These are phyloP conservation scores for Toxotes chatareus DNA, from an alignment of 2,113 vertebrate genomes.

Conservation along the genomic window DNA sequence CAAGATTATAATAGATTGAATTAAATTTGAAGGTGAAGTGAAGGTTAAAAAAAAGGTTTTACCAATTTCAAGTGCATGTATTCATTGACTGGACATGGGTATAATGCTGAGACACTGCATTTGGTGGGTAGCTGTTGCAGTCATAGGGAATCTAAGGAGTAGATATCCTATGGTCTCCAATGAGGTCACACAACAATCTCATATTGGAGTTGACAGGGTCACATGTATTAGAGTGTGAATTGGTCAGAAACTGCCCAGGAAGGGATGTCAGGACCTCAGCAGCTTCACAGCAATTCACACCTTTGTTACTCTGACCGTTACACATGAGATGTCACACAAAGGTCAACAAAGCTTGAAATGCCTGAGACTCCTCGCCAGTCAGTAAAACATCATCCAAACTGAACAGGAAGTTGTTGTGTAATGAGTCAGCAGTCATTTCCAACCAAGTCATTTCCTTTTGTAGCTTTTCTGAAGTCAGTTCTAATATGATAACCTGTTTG, in stretches of 20 bases:
- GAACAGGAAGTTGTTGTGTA: not conserved
- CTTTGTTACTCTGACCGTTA: not conserved
- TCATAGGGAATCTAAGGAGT: too few species aligned
- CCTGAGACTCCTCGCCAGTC: not conserved
- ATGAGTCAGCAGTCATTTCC: not conserved
- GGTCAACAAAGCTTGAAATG: not conserved
- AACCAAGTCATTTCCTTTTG: not conserved
- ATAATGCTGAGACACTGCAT: too few species aligned
- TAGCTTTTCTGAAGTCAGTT: not conserved
- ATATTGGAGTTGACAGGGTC: not conserved
- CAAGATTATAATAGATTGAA: too few species aligned
- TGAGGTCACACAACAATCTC: not conserved
- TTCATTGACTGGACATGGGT: too few species aligned
- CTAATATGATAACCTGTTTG: not conserved
- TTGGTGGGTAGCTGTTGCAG: too few species aligned
- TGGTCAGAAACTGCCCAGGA: slow-evolving; percentile 12
- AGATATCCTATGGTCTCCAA: too few species aligned
- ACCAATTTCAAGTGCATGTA: too few species aligned
- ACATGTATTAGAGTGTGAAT: slow-evolving; percentile 13
- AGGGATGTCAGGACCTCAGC: not conserved
- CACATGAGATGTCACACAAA: not conserved
- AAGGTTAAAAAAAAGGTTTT: too few species aligned
- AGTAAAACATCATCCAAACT: not conserved
- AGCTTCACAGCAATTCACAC: slow-evolving; percentile 29
- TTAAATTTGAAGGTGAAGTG: too few species aligned